Evolutionary conservation across 2,113 vertebrate species (phyloP).

Genomic region (Lamprologus ornatipinnis): DNA sequence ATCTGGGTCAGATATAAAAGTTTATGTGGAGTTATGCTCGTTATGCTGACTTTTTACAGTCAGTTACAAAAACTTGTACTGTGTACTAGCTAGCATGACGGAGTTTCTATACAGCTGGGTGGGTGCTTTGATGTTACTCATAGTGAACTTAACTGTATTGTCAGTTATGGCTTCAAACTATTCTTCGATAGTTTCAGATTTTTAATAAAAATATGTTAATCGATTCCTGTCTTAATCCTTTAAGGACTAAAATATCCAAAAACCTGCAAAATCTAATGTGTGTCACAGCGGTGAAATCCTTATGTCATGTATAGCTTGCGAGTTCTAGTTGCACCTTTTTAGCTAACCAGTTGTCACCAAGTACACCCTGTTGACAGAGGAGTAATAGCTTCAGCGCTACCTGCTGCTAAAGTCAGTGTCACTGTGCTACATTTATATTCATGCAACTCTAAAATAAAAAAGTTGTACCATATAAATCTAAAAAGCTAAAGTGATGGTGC

Average conservation of each 20-base stretch:
- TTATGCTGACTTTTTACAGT: too few relatives aligned
- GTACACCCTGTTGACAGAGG: background rate
- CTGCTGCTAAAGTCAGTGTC: background rate
- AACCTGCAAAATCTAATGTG: background rate
- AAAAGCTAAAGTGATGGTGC: background rate
- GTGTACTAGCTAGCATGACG: too few relatives aligned
- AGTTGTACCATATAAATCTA: background rate
- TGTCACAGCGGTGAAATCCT: background rate
- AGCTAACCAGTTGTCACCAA: background rate
- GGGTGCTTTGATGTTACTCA: too few relatives aligned
- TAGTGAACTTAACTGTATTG: too few relatives aligned
- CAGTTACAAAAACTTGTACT: too few relatives aligned
- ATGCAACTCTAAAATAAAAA: background rate
- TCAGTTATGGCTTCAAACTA: background rate
- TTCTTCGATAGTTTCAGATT: background rate
- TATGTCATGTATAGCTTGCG: background rate
- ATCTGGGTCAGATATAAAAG: too few relatives aligned
- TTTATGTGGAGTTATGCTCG: too few relatives aligned
- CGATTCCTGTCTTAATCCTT: accelerated
- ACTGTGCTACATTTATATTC: background rate
- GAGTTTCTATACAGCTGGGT: too few relatives aligned
- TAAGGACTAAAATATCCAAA: background rate
- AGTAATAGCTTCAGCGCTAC: background rate
- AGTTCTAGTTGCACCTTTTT: background rate
- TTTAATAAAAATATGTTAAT: background rate